Percentiles rank a stretch among this genome's conserved stretches.
phyloP scores from a whole-genome alignment of 92 coral and sea anemone genomes.

The Epizoanthus stellaris region DNA sequence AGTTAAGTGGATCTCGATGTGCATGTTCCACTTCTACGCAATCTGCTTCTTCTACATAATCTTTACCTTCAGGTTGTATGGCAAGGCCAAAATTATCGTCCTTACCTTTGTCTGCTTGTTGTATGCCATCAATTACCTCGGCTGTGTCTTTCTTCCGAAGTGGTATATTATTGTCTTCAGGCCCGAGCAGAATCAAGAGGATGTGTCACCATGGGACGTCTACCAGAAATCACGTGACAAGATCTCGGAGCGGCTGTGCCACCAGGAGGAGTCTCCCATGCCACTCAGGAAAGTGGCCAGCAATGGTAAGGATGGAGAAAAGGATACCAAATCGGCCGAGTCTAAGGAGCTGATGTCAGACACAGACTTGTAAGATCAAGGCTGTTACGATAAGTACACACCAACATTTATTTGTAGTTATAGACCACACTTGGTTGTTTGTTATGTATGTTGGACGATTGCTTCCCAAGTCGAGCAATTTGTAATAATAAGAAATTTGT shows the following conservation, averaged over 20 bases:
- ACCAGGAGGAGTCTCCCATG: constrained; percentile 79
- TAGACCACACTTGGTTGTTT: too few relatives aligned
- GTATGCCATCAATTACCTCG: constrained; percentile 77
- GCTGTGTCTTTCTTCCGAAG: constrained; percentile 84
- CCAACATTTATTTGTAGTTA: too few relatives aligned
- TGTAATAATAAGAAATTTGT: too few relatives aligned
- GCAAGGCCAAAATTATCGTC: constrained; percentile 81
- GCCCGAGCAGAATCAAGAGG: constrained; percentile 91
- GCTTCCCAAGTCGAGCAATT: too few relatives aligned
- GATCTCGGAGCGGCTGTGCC: constrained; percentile 73
- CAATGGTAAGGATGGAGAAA: constrained; percentile 31
- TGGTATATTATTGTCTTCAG: constrained; percentile 89
- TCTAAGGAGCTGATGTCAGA: constrained; percentile 60
- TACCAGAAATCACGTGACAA: constrained; percentile 84
- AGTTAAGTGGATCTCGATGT: constrained; percentile 89
- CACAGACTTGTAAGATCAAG: constrained; percentile 54
- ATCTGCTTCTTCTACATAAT: constrained; percentile 83
- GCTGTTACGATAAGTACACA: too few relatives aligned
- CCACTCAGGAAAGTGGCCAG: constrained; percentile 34
- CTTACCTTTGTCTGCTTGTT: constrained; percentile 79
- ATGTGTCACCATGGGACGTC: constrained; percentile 84
- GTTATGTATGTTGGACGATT: too few relatives aligned
- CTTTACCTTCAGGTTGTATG: constrained; percentile 70
- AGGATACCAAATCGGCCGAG: constrained; percentile 49
- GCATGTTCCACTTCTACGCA: constrained; percentile 82